phyloP scores from a whole-genome alignment of 2,797 vertebrate species.

The Numenius phaeopus region DNA sequence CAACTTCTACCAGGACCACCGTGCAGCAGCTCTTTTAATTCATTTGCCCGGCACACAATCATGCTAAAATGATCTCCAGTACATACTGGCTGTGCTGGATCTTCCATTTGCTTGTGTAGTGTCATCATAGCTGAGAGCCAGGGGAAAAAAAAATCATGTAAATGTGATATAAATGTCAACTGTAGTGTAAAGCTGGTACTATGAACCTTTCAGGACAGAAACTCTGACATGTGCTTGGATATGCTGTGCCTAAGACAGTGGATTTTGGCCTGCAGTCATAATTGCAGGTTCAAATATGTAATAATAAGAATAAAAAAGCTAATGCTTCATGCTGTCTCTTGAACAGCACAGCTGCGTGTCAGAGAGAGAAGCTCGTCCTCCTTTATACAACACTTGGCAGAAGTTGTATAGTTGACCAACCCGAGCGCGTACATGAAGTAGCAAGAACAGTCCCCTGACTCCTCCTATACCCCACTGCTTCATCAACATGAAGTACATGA shows the following conservation, averaged over 20 bases:
- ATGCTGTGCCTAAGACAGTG: background rate
- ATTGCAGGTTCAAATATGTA: background rate
- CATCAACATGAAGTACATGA: background rate
- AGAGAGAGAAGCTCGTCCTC: background rate
- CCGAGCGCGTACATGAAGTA: rapidly evolving
- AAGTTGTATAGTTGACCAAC: background rate
- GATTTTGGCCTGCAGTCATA: background rate
- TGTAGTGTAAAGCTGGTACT: background rate
- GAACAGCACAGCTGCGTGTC: background rate
- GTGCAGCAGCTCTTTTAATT: background rate
- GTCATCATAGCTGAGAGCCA: background rate
- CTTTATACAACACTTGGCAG: background rate
- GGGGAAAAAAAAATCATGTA: background rate
- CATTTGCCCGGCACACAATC: background rate
- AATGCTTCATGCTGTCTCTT: background rate
- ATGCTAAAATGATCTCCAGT: background rate
- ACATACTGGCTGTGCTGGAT: background rate
- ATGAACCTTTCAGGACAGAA: background rate
- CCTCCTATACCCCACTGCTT: background rate
- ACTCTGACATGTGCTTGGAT: background rate
- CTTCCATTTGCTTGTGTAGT: background rate
- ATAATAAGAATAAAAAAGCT: background rate
- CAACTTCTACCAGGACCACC: background rate
- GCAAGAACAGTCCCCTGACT: background rate
- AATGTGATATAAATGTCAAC: background rate